Evolutionary conservation across 2,797 vertebrate species (phyloP).

Genomic region (Diceros bicornis): DNA sequence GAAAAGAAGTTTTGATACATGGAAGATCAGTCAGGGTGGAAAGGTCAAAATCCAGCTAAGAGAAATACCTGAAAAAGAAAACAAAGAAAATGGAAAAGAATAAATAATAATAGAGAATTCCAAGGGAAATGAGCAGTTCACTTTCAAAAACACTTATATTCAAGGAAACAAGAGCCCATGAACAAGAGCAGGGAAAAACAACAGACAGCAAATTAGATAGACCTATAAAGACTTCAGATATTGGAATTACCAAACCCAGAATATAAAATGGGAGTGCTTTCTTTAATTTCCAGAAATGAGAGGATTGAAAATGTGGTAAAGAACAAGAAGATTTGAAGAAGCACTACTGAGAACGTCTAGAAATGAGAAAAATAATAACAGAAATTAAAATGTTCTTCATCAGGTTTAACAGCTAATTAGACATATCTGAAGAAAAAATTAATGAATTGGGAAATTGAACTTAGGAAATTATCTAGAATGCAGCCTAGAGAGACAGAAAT

Average conservation of each 20-base stretch:
- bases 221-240: background rate
- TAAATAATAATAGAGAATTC: background rate
- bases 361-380: background rate
- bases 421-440: background rate
- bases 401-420: background rate
- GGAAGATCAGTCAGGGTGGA: background rate
- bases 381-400: slow-evolving; percentile 27
- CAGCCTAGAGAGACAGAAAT: background rate
- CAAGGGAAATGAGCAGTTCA: background rate
- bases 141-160: background rate
- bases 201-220: background rate
- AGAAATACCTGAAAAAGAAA: background rate
- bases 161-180: background rate
- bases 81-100: background rate
- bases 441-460: background rate
- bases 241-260: background rate
- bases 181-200: background rate
- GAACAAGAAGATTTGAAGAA: slow-evolving; percentile 7
- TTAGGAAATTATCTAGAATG: background rate
- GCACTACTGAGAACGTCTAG: background rate
- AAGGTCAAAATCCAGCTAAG: slow-evolving; percentile 3
- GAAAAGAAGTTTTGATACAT: background rate
- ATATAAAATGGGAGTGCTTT: background rate
- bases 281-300: slow-evolving; percentile 13
- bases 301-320: background rate